Conservation (phyloP, 2,888 invertebrate species). For the Lasius platythorax region DNA sequence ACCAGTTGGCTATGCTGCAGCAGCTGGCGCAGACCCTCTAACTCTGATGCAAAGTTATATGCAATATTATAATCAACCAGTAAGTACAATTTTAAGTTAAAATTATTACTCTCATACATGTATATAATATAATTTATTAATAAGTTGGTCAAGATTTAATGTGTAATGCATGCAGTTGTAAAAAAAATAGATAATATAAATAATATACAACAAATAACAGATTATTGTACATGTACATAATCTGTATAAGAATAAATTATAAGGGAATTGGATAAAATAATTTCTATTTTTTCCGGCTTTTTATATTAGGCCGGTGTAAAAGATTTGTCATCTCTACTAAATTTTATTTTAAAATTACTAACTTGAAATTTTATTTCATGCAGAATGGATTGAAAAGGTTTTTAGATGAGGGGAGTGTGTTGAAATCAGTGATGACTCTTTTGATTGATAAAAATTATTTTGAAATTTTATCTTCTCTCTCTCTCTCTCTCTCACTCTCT, state of each 20-base stretch:
- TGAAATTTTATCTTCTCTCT: not conserved
- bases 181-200: not conserved
- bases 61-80: conserved; percentile 85
- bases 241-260: conserved; percentile 3
- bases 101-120: not conserved
- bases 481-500: too few species aligned
- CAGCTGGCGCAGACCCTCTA: conserved; percentile 84
- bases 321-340: not conserved
- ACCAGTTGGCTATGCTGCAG: conserved; percentile 82
- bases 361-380: not conserved
- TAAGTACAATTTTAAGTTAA: conserved; percentile 78
- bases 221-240: not conserved
- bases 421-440: not conserved
- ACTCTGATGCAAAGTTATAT: conserved; percentile 84
- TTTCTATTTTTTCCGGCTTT: not conserved
- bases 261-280: not conserved
- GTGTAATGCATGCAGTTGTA: not conserved
- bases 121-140: not conserved
- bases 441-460: not conserved
- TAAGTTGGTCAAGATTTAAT: not conserved
- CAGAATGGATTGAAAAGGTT: not conserved
- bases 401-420: not conserved
- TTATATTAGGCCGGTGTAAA: not conserved
- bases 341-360: conserved; percentile 3
- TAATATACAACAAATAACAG: not conserved